A percentile compares a stretch with the other conserved stretches of the same genome.
phyloP scores from a whole-genome alignment of 2,113 vertebrate species.

The Leptosomus discolor region DNA sequence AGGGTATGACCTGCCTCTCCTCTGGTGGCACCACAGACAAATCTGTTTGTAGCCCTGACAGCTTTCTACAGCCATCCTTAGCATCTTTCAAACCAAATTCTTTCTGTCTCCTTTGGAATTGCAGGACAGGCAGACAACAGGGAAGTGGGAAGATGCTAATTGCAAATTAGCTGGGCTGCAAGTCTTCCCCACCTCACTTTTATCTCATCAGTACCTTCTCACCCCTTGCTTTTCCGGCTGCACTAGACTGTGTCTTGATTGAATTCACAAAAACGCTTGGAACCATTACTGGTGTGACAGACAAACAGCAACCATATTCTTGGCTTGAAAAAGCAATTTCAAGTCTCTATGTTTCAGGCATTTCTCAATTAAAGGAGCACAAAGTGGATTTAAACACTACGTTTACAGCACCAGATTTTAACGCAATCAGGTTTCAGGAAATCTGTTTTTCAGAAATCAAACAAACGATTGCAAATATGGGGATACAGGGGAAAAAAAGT shows the following conservation, averaged over 20 bases:
- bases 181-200: neutral
- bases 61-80: neutral
- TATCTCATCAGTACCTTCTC: neutral
- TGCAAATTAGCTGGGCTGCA: neutral
- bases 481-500: neutral
- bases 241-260: neutral
- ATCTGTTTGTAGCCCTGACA: neutral
- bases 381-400: neutral
- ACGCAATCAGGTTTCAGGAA: neutral
- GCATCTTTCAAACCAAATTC: neutral
- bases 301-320: constrained; percentile 8
- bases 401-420: neutral
- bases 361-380: neutral
- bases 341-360: neutral
- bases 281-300: constrained; percentile 2
- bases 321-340: constrained; percentile 17
- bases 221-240: neutral
- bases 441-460: neutral
- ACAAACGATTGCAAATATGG: neutral
- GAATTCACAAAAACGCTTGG: constrained; percentile 6
- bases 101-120: neutral
- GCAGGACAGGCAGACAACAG: neutral
- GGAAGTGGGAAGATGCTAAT: neutral
- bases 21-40: neutral
- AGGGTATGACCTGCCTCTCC: neutral